phyloP scores from a whole-genome alignment of 2,888 invertebrate genomes.

The Sminthurides aquaticus region DNA sequence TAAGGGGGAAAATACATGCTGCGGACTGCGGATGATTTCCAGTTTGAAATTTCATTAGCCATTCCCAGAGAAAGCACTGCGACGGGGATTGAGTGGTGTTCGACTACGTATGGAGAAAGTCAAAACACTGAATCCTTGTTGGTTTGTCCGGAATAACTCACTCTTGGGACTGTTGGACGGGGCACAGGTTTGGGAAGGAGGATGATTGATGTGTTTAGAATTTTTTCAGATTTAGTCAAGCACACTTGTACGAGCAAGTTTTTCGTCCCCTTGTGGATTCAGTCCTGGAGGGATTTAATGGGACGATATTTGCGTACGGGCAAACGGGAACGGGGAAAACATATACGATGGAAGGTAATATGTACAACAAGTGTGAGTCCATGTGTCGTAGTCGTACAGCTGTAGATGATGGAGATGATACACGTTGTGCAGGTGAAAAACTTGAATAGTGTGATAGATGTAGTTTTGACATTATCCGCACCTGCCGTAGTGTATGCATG shows the following conservation, averaged over 20 bases:
- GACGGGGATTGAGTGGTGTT: no score
- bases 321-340: slow-evolving; percentile 89
- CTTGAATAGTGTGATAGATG: not conserved
- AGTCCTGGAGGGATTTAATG: slow-evolving; percentile 84
- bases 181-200: no score
- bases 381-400: slow-evolving; percentile 6
- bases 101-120: no score
- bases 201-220: no score
- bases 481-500: no score
- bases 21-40: no score
- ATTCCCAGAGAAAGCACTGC: no score
- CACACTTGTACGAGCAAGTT: slow-evolving; percentile 90
- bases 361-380: slow-evolving; percentile 10
- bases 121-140: no score
- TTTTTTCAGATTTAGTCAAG: slow-evolving; percentile 65
- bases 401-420: not conserved
- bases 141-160: no score
- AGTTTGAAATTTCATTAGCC: no score
- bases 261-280: slow-evolving; percentile 89
- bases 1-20: no score
- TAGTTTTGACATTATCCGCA: not conserved
- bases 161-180: no score
- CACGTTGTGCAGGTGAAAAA: slow-evolving; percentile 2
- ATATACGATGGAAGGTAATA: slow-evolving; percentile 74
- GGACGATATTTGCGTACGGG: slow-evolving; percentile 87